phyloP scores from a whole-genome alignment of 2,888 invertebrate genomes.

The Thereva nobilitata region DNA sequence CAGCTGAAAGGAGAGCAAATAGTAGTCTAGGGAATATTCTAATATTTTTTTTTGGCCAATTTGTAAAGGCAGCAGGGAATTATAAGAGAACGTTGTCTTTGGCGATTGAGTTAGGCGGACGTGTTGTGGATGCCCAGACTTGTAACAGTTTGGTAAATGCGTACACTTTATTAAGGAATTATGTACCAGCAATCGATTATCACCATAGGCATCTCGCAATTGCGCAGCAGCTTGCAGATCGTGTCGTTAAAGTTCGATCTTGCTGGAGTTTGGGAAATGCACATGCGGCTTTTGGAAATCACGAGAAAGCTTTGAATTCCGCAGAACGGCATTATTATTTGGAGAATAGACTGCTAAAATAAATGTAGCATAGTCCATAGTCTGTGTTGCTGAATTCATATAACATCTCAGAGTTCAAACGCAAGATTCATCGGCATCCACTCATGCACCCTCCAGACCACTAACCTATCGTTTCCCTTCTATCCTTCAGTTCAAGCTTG shows the following conservation, averaged over 20 bases:
- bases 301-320: constrained; percentile 89
- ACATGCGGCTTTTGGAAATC: constrained; percentile 88
- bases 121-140: constrained; percentile 95
- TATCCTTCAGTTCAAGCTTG: too few relatives aligned
- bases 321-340: constrained; percentile 84
- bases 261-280: constrained; percentile 98
- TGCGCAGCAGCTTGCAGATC: constrained; percentile 78
- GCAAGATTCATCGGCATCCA: too few relatives aligned
- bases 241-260: constrained; percentile 88
- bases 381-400: too few relatives aligned
- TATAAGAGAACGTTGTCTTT: constrained; percentile 90
- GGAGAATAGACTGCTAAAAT: constrained; percentile 93
- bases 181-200: constrained; percentile 89
- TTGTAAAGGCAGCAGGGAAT: constrained; percentile 92
- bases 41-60: constrained; percentile 94
- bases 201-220: constrained; percentile 89
- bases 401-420: too few relatives aligned
- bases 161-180: constrained; percentile 89
- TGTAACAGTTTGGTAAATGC: constrained; percentile 97
- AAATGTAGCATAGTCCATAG: constrained; percentile 85
- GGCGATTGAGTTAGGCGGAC: constrained; percentile 89
- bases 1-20: constrained; percentile 93
- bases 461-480: too few relatives aligned
- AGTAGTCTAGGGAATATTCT: constrained; percentile 96
- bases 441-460: too few relatives aligned